Conservation (phyloP, 53 echinoderm and acorn worm genomes). For the Echinometra lucunter region DNA sequence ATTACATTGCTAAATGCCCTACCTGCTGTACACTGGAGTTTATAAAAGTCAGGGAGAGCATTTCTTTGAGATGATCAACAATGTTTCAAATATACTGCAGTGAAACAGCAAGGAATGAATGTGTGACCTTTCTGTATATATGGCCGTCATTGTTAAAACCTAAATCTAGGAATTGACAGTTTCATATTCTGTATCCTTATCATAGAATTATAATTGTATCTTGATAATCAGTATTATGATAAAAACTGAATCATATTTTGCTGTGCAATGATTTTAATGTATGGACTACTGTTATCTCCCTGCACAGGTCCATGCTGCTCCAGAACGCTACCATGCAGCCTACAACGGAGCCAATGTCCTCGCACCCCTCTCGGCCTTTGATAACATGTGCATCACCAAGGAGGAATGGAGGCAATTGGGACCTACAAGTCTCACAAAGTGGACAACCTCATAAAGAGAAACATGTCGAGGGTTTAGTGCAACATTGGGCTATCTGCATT, state of each 20-base stretch:
- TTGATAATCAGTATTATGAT: neutral
- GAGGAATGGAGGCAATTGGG: constrained; percentile 95
- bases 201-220: neutral
- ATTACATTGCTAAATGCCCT: too few species aligned
- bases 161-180: neutral
- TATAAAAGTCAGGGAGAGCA: too few species aligned
- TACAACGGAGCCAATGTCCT: constrained; percentile 95
- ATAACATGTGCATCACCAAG: constrained; percentile 98
- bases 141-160: too few species aligned
- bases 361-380: constrained; percentile 91
- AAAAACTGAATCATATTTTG: neutral
- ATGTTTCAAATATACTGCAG: too few species aligned
- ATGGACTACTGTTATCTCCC: neutral
- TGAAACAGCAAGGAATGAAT: too few species aligned
- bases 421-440: constrained; percentile 92
- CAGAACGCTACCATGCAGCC: constrained; percentile 95
- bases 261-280: neutral
- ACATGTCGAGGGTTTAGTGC: too few species aligned
- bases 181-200: neutral
- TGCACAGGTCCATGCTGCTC: constrained; percentile 89
- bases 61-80: too few species aligned
- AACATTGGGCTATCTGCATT: too few species aligned
- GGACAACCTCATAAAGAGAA: constrained; percentile 68
- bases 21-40: too few species aligned
- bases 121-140: too few species aligned